Conservation (phyloP, 2,797 vertebrate species). For the Micrastur ruficollis region DNA sequence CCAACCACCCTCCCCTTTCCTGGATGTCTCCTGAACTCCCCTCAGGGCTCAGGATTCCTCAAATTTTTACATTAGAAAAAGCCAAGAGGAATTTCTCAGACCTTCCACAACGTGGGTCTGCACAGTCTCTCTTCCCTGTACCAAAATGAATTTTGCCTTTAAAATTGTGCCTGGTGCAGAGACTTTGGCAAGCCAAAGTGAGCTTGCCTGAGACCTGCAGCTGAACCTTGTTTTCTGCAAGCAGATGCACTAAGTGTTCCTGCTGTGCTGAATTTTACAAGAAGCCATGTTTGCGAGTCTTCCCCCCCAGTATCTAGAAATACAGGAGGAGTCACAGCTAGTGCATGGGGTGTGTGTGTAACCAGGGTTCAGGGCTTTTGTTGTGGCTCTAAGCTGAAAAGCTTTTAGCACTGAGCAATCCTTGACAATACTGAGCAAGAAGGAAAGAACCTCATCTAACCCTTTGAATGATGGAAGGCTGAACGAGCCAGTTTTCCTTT, state of each 20-base stretch:
- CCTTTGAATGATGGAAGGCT: background rate
- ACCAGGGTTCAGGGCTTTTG: background rate
- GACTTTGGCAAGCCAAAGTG: background rate
- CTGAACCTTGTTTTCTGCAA: background rate
- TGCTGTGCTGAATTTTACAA: background rate
- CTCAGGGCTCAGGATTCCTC: constrained; percentile 51
- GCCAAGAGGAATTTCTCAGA: constrained; percentile 34
- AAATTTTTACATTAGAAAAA: constrained; percentile 52
- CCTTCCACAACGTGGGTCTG: background rate
- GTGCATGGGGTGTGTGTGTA: accelerated
- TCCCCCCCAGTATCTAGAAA: background rate
- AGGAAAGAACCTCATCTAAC: background rate
- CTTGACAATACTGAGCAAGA: background rate
- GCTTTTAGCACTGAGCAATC: background rate
- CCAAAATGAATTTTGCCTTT: background rate
- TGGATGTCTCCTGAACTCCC: constrained; percentile 46
- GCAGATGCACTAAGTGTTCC: background rate
- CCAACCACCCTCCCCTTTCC: background rate
- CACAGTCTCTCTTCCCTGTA: background rate
- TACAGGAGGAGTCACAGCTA: background rate
- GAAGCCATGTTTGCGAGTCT: background rate
- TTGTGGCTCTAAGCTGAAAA: background rate
- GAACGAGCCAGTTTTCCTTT: background rate
- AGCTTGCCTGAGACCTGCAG: background rate
- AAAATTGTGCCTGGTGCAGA: background rate